Percentiles rank a stretch among this genome's conserved stretches.
Evolutionary conservation across 2,113 vertebrate genomes (phyloP).

Genomic region (Notothenia coriiceps): DNA sequence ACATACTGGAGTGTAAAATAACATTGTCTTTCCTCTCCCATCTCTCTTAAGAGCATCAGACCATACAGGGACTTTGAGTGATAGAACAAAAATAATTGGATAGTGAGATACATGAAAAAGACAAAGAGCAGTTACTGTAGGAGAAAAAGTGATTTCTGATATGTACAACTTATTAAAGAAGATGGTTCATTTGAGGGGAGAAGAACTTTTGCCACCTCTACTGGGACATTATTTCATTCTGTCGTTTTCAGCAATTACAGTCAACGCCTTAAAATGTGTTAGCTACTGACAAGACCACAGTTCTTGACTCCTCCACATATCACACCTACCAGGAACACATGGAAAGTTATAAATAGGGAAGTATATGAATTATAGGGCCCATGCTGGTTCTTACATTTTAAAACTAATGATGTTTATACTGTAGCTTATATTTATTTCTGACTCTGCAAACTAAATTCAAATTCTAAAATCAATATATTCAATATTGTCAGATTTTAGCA

Average conservation of each 20-base stretch:
- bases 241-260: not conserved
- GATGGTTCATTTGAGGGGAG: slow-evolving; percentile 6
- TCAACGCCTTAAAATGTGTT: not conserved
- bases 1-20: slow-evolving; percentile 9
- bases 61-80: slow-evolving; percentile 4
- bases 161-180: not conserved
- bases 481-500: not conserved
- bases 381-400: not conserved
- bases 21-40: slow-evolving; percentile 9
- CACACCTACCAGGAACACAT: slow-evolving; percentile 7
- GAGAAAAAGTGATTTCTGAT: no score
- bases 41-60: slow-evolving; percentile 26
- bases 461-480: not conserved
- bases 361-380: not conserved
- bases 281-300: not conserved
- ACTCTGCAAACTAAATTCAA: not conserved
- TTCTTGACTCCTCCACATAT: not conserved
- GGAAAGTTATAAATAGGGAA: not conserved
- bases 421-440: not conserved
- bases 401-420: not conserved
- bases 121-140: slow-evolving; percentile 1
- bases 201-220: not conserved
- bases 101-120: slow-evolving; percentile 6
- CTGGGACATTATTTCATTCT: slow-evolving; percentile 9
- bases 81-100: not conserved